Base-by-base conservation (phyloP, 1,140 invertebrate species). In the Drosophila oshimai region DNA sequence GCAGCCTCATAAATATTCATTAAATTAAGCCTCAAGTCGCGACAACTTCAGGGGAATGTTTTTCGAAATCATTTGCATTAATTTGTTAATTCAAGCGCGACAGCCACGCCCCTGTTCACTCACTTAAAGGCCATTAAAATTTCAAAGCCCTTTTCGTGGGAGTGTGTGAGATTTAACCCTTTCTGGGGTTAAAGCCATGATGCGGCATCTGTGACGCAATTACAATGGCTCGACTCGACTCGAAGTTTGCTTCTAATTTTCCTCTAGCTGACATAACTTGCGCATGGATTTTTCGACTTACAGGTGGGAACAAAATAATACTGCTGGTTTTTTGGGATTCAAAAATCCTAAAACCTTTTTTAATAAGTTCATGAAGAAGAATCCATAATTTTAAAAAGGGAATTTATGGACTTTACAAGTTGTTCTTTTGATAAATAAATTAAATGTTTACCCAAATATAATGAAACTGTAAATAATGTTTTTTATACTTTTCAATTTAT, bases 71-170 rank as follows among this genome's bases (percentile, higher is more conserved):
- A 87, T 81, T 81, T 87, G 83, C 81, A 87, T 87, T 87, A 87
- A 87, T 87, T 87, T 87, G 77, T 87, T 88, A 88, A 87, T 88
- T 81, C 81, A 87, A 81, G 81, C 81, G 81, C 72, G 58, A 86
- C 34, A 64, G 51, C 76, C 72, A 76, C 72, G 75, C 81, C 71
- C 42, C 68, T 36, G 33, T 49, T 24, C 37, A 64, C 36, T 51
- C 76, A 55, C 76, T 74, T 80, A 64, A 80, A 80, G 37, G 22
- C 60, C 83, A 87, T 87, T 77, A 87, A 80, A 87, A 76, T 74
- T 81, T 54, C 70, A 84, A 71, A 78, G 54, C 41, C 41, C 36
- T 26, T 13, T 17, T 13, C 13, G n/a, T 28, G 47, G 28, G 57
- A 42, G 22, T 36, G 37, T 37, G 31, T 28, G 31, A 17, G 46